Evolutionary conservation across 2,888 invertebrate species (phyloP).

Genomic region (Noctua pronuba): DNA sequence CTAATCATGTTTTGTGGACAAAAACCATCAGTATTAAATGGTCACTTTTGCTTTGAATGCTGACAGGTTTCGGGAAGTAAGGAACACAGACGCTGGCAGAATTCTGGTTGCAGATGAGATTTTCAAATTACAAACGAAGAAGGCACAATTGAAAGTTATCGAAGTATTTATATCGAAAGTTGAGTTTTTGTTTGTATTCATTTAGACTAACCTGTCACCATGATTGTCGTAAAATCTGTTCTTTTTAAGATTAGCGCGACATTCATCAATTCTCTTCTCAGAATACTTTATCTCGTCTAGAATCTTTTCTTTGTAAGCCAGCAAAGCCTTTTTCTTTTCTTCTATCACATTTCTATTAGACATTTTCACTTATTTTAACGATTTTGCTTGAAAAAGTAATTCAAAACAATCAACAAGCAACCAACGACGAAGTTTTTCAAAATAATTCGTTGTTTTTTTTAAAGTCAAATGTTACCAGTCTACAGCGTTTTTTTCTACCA

Average conservation of each 20-base stretch:
- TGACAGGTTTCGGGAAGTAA: background rate
- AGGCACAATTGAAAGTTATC: too few relatives aligned
- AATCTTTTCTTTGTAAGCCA: constrained; percentile 76
- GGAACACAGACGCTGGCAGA: background rate
- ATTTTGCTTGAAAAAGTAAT: background rate
- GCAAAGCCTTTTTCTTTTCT: constrained; percentile 73
- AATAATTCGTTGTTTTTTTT: constrained; percentile 14
- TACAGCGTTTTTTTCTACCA: background rate
- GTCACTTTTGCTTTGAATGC: background rate
- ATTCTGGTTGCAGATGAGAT: background rate
- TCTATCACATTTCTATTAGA: constrained; percentile 55
- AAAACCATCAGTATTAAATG: too few relatives aligned
- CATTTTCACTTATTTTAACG: constrained; percentile 36
- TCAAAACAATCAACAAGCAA: constrained; percentile 22
- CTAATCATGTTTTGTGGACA: background rate
- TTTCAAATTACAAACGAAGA: background rate
- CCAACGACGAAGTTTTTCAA: constrained; percentile 45
- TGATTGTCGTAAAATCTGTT: constrained; percentile 62
- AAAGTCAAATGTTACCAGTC: constrained; percentile 26
- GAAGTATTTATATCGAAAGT: accelerated
- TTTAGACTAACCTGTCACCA: constrained; percentile 72
- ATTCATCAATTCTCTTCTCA: constrained; percentile 77
- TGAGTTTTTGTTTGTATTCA: background rate
- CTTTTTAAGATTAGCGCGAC: constrained; percentile 55
- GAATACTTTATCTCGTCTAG: constrained; percentile 77